Base-by-base conservation (phyloP, 2,797 vertebrate genomes). In the Xyrichtys novacula region DNA sequence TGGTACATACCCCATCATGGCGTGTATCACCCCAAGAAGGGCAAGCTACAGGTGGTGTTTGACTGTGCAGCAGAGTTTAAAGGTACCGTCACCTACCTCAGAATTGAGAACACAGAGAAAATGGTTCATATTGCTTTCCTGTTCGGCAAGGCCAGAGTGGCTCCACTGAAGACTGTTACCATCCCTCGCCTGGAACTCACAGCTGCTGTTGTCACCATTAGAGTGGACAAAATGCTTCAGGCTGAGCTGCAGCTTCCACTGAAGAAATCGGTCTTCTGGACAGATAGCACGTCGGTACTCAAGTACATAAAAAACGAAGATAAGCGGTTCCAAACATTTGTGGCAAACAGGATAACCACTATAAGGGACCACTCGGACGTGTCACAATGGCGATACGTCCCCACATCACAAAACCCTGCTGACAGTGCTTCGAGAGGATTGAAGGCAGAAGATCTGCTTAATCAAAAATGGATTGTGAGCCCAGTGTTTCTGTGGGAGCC, bases 1-100 rank as follows among this genome's bases (percentile, higher is more conserved):
- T 79, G 61, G 71, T 71, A 66, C 25, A 66, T 71, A 12, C 66
- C 61, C 3, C 66, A 80, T 15, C 71, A 75, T 14, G 32, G 61
- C 0, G 31, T 62, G 2, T 50, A 61, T 6, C 60, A 65, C 6
- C 49, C 60, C 7, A 12, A 42, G 1, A 65, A 59, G 2, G 26
- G 25, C n/a, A n/a, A n/a, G n/a, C n/a, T n/a, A n/a, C n/a, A n/a
- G n/a, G n/a, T n/a, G n/a, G n/a, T n/a, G n/a, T n/a, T n/a, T n/a
- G n/a, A n/a, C n/a, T n/a, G n/a, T n/a, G n/a, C n/a, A n/a, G n/a
- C n/a, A n/a, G n/a, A n/a, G n/a, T n/a, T n/a, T n/a, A n/a, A n/a
- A n/a, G 42, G 48, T 23, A 54, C 52, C 1, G 55, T 65, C 6
- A 48, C 63, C 6, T 65, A 49, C 28, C 70, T 58, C 46, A 20